Evolutionary conservation across 2,797 vertebrate genomes (phyloP).

Genomic region (Lacerta bilineata): DNA sequence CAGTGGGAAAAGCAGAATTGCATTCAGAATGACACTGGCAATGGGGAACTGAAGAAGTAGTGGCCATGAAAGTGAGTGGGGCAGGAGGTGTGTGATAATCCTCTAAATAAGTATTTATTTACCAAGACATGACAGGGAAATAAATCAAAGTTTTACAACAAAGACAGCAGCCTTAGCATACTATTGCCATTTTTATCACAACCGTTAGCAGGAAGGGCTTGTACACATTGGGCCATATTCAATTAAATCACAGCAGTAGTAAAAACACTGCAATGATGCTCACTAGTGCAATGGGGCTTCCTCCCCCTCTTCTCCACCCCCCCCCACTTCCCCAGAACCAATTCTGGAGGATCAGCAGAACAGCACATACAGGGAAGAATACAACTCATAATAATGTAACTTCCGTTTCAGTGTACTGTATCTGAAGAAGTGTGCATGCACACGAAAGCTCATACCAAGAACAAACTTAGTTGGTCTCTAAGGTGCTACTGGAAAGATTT

Average conservation of each 20-base stretch:
- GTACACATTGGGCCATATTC: no score
- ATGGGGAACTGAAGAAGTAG: neutral
- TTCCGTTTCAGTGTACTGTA: no score
- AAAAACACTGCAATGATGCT: no score
- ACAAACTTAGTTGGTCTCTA: no score
- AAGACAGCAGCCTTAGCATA: neutral
- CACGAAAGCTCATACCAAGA: no score
- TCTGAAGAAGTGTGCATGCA: no score
- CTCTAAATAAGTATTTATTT: neutral
- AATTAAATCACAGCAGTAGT: neutral
- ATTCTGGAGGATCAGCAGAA: no score
- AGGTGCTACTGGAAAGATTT: no score
- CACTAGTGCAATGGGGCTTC: no score
- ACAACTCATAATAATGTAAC: no score
- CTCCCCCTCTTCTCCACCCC: neutral
- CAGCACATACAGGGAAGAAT: no score
- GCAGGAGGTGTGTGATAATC: neutral
- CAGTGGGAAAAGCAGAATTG: neutral
- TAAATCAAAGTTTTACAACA: neutral
- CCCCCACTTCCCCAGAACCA: neutral
- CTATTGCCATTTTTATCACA: neutral
- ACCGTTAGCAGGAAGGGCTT: neutral
- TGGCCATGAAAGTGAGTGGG: neutral
- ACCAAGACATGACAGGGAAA: neutral
- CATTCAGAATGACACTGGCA: neutral